These are phyloP conservation scores for Melikaiella ostensackeni DNA, from an alignment of 2,888 invertebrate species.

Conservation along the genomic window DNA sequence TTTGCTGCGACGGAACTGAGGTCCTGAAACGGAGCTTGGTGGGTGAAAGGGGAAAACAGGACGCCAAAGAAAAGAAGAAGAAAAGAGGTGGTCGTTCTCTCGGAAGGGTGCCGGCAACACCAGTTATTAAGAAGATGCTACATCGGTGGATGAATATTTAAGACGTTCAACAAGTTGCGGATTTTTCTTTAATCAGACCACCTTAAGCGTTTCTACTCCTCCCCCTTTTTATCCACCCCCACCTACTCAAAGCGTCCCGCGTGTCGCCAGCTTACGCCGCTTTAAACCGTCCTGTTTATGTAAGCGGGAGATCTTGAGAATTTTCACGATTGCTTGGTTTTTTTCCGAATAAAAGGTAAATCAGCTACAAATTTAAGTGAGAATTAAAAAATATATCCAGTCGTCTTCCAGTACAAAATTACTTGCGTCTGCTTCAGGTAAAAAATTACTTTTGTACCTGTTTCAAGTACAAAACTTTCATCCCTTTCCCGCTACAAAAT, in stretches of 20 bases:
- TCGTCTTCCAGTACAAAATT: no score
- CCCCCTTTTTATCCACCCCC: neutral
- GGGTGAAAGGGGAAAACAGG: conserved; percentile 41
- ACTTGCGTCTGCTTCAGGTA: no score
- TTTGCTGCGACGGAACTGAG: conserved; percentile 61
- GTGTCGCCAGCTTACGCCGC: conserved; percentile 5
- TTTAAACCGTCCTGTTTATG: conserved; percentile 23
- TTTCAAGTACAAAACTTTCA: neutral
- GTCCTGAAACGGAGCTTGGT: conserved; percentile 45
- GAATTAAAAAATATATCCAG: no score
- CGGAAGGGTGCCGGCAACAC: conserved; percentile 68
- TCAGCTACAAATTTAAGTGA: no score
- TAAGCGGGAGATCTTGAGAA: conserved; percentile 4
- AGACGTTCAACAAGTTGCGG: conserved; percentile 77
- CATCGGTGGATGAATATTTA: conserved; percentile 76
- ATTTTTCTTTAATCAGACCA: conserved; percentile 70
- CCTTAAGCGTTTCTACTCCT: conserved; percentile 25
- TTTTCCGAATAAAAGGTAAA: neutral
- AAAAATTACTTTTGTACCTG: neutral
- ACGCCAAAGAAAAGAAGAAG: conserved; percentile 52
- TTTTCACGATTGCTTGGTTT: conserved; percentile 1
- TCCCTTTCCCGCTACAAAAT: neutral
- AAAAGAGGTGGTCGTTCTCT: conserved; percentile 58
- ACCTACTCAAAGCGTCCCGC: conserved; percentile 1
- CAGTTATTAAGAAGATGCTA: conserved; percentile 74